Conservation (phyloP, 2,113 vertebrate genomes). For the Sclerurus mexicanus region DNA sequence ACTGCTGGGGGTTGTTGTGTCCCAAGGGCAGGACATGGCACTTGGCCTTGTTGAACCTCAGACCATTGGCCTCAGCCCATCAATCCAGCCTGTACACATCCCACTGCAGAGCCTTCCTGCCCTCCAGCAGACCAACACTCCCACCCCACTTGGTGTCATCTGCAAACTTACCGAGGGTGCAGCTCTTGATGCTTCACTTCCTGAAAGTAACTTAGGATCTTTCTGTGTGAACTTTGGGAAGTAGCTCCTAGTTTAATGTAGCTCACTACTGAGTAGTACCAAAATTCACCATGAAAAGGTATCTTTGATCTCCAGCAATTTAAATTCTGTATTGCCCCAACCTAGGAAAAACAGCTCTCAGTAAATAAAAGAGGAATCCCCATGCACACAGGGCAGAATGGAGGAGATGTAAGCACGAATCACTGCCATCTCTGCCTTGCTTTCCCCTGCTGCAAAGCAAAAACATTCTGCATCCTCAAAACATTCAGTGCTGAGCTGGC, state of each 20-base stretch:
- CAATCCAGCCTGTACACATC: not conserved
- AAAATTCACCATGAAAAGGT: not conserved
- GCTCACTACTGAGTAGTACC: not conserved
- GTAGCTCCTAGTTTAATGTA: not conserved
- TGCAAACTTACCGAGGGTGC: not conserved
- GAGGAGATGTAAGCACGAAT: not conserved
- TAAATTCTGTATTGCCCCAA: not conserved
- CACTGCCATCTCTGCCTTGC: not conserved
- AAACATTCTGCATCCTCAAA: not conserved
- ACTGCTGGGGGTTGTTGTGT: not conserved
- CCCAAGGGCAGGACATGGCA: not conserved
- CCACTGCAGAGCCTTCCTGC: not conserved
- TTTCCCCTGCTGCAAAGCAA: not conserved
- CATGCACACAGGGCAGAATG: not conserved
- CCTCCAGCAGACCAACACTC: not conserved
- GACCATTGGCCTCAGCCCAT: fast-evolving
- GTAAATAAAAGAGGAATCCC: not conserved
- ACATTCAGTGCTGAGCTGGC: not conserved
- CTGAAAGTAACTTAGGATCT: not conserved
- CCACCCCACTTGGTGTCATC: not conserved
- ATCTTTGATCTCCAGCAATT: not conserved
- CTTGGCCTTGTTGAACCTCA: not conserved
- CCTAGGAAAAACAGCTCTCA: not conserved
- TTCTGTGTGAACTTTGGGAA: fast-evolving
- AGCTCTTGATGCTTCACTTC: not conserved